Conservation (phyloP, 2,797 vertebrate genomes). For the Cyprinella venusta region DNA sequence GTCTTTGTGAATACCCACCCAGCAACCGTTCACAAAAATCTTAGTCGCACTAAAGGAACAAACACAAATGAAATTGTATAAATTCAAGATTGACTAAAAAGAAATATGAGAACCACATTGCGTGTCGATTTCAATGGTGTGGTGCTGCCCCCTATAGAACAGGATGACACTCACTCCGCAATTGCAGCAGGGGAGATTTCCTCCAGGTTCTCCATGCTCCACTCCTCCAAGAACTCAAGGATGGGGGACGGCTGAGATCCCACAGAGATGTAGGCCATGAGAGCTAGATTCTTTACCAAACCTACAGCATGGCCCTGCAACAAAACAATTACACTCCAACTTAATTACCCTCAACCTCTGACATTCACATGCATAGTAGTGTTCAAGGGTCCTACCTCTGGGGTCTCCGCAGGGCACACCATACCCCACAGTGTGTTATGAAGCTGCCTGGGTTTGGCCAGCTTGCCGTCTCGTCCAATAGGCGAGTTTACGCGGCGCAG, state of each 20-base stretch:
- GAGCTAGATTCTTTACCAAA: conserved; percentile 96
- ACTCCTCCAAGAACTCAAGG: conserved; percentile 98
- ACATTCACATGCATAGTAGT: not conserved
- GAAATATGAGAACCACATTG: not conserved
- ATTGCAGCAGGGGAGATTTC: conserved; percentile 99
- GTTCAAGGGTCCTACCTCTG: conserved; percentile 83
- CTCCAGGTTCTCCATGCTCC: conserved; percentile 99
- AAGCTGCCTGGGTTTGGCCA: conserved; percentile 95
- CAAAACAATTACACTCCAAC: not conserved
- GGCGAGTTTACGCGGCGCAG: conserved; percentile 95
- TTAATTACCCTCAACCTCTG: not conserved
- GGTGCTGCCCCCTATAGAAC: conserved; percentile 49
- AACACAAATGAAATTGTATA: not conserved
- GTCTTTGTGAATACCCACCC: conserved; percentile 99
- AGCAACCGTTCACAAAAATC: conserved; percentile 99
- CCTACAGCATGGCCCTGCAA: conserved; percentile 96
- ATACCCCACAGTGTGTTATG: conserved; percentile 99
- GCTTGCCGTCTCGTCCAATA: conserved; percentile 94
- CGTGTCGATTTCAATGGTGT: not conserved
- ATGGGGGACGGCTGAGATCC: conserved; percentile 98
- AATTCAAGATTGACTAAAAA: not conserved
- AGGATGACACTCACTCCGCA: conserved; percentile 86
- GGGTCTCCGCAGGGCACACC: conserved; percentile 98
- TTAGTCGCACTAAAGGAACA: conserved; percentile 87
- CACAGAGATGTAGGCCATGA: conserved; percentile 99